These are phyloP conservation scores for Blastomussa wellsi DNA, from an alignment of 92 coral and sea anemone species.

Conservation along the genomic window DNA sequence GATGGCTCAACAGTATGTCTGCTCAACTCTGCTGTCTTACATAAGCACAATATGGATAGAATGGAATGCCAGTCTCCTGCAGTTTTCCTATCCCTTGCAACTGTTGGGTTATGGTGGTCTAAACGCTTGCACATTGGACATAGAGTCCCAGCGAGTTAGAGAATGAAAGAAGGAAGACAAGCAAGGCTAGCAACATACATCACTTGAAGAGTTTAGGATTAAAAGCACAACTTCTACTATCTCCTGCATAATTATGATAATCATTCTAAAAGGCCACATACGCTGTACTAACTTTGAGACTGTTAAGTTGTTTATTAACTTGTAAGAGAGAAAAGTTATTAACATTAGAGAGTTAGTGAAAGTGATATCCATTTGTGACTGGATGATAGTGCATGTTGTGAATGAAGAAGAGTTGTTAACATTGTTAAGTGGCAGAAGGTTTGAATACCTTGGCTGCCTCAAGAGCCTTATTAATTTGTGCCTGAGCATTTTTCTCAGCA, in stretches of 20 bases:
- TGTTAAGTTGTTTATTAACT: not conserved
- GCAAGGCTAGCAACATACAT: no score
- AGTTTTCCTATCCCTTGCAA: no score
- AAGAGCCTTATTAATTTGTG: constrained; percentile 89
- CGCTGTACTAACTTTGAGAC: not conserved
- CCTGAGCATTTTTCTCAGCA: constrained; percentile 88
- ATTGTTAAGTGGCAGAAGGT: constrained; percentile 54
- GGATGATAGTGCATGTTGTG: not conserved
- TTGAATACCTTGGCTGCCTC: constrained; percentile 89
- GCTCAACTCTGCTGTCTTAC: no score
- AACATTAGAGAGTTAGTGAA: not conserved
- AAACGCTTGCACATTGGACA: not conserved
- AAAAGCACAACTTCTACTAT: not conserved
- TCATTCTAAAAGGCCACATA: not conserved
- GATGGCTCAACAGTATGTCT: not conserved
- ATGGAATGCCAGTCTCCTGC: not conserved
- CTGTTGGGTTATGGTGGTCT: not conserved
- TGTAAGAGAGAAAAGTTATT: not conserved
- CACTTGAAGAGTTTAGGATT: no score
- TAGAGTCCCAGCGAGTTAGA: not conserved
- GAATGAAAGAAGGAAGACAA: not conserved
- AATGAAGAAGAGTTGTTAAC: constrained; percentile 27
- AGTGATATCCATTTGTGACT: constrained; percentile 7
- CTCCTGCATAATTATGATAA: not conserved
- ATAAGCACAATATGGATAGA: not conserved